Conservation (phyloP, 1,140 invertebrate species). For the Drosophila melanica region DNA sequence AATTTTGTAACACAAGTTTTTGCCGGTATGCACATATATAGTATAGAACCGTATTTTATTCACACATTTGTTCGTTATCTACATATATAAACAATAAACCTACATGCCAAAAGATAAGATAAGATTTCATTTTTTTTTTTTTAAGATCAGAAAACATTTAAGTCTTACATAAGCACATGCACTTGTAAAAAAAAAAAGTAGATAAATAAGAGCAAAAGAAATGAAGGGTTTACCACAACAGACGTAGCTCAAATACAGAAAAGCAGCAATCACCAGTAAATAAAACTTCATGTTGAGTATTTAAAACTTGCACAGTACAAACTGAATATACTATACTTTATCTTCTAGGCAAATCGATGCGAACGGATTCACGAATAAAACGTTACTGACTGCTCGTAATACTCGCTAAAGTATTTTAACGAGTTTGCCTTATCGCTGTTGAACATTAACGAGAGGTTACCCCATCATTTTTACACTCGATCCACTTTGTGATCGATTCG, state of each 20-base stretch:
- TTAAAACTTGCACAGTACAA: conserved; percentile 1
- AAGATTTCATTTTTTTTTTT: background rate
- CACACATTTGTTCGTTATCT: background rate
- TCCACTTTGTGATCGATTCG: too few species aligned
- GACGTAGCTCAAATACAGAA: conserved; percentile 64
- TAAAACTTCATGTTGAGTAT: conserved; percentile 59
- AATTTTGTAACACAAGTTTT: background rate
- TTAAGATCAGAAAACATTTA: background rate
- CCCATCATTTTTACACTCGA: too few species aligned
- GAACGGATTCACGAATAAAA: background rate
- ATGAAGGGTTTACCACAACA: conserved; percentile 55
- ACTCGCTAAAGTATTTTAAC: too few species aligned
- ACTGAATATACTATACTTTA: too few species aligned
- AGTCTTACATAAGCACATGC: conserved; percentile 40
- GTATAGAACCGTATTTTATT: background rate
- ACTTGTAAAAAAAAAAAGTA: background rate
- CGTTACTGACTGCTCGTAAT: too few species aligned
- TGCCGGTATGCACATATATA: background rate
- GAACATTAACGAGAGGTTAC: too few species aligned
- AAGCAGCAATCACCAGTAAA: conserved; percentile 50
- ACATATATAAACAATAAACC: background rate
- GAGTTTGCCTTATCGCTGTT: too few species aligned
- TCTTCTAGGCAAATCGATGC: background rate
- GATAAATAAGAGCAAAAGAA: background rate
- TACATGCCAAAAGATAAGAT: conserved; percentile 40